phyloP scores from a whole-genome alignment of 2,113 vertebrate species.

The Prunella fulvescens region DNA sequence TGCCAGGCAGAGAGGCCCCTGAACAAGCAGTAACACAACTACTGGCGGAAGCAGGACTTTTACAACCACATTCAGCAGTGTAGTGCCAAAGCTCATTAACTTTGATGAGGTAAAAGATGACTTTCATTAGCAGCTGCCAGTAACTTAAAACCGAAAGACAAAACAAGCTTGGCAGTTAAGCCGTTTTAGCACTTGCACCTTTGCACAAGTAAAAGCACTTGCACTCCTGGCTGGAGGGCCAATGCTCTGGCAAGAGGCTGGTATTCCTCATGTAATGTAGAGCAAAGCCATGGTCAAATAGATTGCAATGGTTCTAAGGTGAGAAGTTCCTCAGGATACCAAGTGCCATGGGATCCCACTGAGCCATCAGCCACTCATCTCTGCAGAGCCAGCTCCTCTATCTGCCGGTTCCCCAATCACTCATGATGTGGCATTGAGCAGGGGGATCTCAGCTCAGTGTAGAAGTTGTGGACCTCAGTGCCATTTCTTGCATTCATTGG shows the following conservation, averaged over 20 bases:
- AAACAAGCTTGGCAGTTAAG: background rate
- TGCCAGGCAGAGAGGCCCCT: background rate
- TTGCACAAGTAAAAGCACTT: background rate
- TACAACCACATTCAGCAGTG: background rate
- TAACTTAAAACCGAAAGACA: background rate
- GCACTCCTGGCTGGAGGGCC: background rate
- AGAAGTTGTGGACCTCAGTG: background rate
- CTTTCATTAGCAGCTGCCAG: background rate
- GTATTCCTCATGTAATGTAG: background rate
- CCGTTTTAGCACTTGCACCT: background rate
- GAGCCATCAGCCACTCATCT: background rate
- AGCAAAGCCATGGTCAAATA: background rate
- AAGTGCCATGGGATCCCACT: background rate
- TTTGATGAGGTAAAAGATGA: background rate
- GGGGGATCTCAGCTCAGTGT: background rate
- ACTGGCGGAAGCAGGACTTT: background rate
- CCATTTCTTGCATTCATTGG: background rate
- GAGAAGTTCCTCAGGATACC: background rate
- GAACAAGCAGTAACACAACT: background rate
- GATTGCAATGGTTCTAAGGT: background rate
- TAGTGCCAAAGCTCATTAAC: background rate
- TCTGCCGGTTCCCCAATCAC: background rate
- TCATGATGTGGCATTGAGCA: background rate
- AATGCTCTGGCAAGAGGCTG: background rate
- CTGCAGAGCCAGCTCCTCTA: background rate